Evolutionary conservation across 2,888 invertebrate genomes (phyloP), one percentile per base, ranked within the genome.

Genomic region (Andrena trimmerana): DNA sequence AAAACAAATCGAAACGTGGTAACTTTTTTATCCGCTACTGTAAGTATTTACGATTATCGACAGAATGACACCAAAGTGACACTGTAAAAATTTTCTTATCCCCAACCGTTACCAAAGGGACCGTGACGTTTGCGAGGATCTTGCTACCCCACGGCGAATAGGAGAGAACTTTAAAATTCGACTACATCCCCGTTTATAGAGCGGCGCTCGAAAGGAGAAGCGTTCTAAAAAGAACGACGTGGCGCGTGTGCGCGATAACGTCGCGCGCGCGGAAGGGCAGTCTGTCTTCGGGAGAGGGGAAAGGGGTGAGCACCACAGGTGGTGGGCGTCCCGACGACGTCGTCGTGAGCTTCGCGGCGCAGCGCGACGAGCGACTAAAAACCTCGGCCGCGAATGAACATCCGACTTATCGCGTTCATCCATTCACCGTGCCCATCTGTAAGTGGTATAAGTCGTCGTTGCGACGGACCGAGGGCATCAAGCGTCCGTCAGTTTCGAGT

Each of bases 231-330:
- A 78, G 57, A 57, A 52, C 65, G 67, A 20, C 16, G 59, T 29
- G 52, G 31, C 75, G 66, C 80, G 81, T 65, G 76, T 71, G 78
- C 83, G 81, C 77, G 73, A 62, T 59, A 42, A 50, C 48, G 54
- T 70, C 50, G 74, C 65, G 69, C 68, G 81, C 52, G 75, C 57
- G 68, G 62, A 42, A 63, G 76, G 62, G 70, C 27, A 48, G 66
- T 52, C 48, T 27, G 65, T 50, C 66, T 29, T 59, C 42, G 65
- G 66, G 20, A 60, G 24, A 7, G 60, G 59, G 27, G 16, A n/a
- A 20, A 42, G 5, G 76, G 74, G 78, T 70, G 79, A 79, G 78
- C 78, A 88, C 85, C 82, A 88, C 86, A 88, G 88, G 86, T 88
- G 88, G 86, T 86, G 87, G 88, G 81, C 82, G 88, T 77, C 83